Evolutionary conservation across 2,797 vertebrate species (phyloP), one percentile per base, ranked within the genome.

Genomic region (Echiichthys vipera): DNA sequence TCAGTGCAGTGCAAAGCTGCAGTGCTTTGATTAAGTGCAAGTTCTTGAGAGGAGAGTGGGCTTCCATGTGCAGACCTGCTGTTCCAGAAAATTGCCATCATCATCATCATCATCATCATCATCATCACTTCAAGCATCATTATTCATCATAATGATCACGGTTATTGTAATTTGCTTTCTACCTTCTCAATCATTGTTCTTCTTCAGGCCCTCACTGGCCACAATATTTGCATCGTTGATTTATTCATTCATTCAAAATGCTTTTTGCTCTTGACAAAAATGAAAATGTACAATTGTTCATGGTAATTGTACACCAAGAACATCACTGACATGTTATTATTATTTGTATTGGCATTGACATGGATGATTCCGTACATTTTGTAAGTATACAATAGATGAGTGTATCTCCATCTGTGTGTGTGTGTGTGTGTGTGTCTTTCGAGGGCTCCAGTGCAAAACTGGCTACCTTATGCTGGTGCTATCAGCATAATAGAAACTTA

Each of bases 111-210:
- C 65, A 68, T 51, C 67, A 54, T 32, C 54, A 54, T 39, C 65
- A 65, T 51, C 67, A 54, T 32, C 66, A 63, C 36, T 42, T 71
- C 57, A 36, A 56, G 36, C 42, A 27, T 51, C 65, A 58, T 65
- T 62, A 80, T 71, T 71, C 53, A 70, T 78, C 64, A 72, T 30
- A 72, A 62, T 76, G 49, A 70, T 63, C 64, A 49, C 0, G 1
- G 57, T 78, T 53, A 57, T 68, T 67, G 36, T 51, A 61, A 56
- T 71, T 67, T 49, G 3, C 34, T 22, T 62, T 55, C 32, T 24
- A 65, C 54, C 29, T 47, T 61, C 54, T 69, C 30, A 59, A 24
- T 67, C 49, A 32, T 43, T 58, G 0, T 55, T 64, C 20, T n/a
- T 56, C 25, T 30, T 57, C 29, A 7, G 39, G 13, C 22, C 42